Percentiles rank a stretch among this genome's conserved stretches.
Evolutionary conservation across 2,113 vertebrate species (phyloP).

Genomic region (Chionodraco myersi): DNA sequence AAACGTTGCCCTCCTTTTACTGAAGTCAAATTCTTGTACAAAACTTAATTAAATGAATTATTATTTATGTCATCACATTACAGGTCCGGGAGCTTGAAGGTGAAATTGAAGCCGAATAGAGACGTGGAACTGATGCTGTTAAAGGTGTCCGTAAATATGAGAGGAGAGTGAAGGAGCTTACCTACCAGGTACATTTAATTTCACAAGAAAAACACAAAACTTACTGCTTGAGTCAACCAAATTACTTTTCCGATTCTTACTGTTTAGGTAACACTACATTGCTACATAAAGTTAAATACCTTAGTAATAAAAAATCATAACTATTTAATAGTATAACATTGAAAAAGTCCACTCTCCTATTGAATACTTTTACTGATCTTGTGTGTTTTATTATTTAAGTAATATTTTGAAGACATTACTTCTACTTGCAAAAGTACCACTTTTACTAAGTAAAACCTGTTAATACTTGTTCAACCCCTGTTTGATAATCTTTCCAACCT

Average conservation of each 20-base stretch:
- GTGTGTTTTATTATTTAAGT: neutral
- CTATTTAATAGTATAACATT: neutral
- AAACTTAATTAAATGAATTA: too few species aligned
- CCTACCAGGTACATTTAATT: neutral
- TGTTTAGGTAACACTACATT: too few species aligned
- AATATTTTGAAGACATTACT: neutral
- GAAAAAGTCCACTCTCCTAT: neutral
- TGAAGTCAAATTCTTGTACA: too few species aligned
- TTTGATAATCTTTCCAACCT: neutral
- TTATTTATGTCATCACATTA: neutral
- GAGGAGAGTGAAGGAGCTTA: slow-evolving; percentile 78
- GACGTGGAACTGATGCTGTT: slow-evolving; percentile 69
- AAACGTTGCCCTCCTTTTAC: too few species aligned
- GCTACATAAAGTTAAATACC: neutral
- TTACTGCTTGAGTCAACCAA: too few species aligned
- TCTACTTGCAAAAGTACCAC: neutral
- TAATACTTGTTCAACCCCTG: neutral
- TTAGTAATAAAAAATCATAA: neutral
- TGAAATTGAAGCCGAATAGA: slow-evolving; percentile 72
- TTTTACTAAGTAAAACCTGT: neutral
- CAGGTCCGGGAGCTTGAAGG: slow-evolving; percentile 73
- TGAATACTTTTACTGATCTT: neutral
- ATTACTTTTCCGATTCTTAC: neutral
- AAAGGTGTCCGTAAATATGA: slow-evolving; percentile 78
- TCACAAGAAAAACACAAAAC: too few species aligned